Conservation (phyloP, 2,797 vertebrate species). For the Silurus lanzhouensis region DNA sequence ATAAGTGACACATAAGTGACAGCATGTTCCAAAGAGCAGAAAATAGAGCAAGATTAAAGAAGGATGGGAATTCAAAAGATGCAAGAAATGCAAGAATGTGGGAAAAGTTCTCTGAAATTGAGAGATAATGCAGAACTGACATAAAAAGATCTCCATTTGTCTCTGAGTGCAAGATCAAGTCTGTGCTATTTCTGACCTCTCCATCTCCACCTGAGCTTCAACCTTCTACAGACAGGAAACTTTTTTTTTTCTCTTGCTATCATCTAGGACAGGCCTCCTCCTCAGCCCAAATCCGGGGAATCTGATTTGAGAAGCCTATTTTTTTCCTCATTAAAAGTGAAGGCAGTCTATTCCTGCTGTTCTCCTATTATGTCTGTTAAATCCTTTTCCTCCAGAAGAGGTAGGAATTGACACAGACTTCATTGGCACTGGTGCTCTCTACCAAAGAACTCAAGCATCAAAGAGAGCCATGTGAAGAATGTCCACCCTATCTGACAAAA, state of each 20-base stretch:
- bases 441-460: constrained; percentile 43
- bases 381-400: constrained; percentile 63
- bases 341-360: constrained; percentile 46
- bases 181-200: constrained; percentile 48
- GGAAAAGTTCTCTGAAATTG: constrained; percentile 23
- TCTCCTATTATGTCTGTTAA: constrained; percentile 62
- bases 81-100: background rate
- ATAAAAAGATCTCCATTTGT: constrained; percentile 46
- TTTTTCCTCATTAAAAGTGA: constrained; percentile 55
- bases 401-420: constrained; percentile 64
- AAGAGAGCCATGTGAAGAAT: constrained; percentile 45
- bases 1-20: constrained; percentile 17
- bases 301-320: constrained; percentile 55
- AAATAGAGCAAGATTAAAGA: constrained; percentile 20
- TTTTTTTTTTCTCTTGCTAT: constrained; percentile 20
- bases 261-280: constrained; percentile 32
- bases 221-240: constrained; percentile 24
- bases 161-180: constrained; percentile 43
- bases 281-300: constrained; percentile 39
- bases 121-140: constrained; percentile 26
- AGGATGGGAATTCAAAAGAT: constrained; percentile 23
- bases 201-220: constrained; percentile 43
- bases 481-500: constrained; percentile 24
- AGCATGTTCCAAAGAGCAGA: background rate
- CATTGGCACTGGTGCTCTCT: constrained; percentile 56